Base-by-base conservation (phyloP, 2,888 invertebrate species). In the Pachydiplax longipennis region DNA sequence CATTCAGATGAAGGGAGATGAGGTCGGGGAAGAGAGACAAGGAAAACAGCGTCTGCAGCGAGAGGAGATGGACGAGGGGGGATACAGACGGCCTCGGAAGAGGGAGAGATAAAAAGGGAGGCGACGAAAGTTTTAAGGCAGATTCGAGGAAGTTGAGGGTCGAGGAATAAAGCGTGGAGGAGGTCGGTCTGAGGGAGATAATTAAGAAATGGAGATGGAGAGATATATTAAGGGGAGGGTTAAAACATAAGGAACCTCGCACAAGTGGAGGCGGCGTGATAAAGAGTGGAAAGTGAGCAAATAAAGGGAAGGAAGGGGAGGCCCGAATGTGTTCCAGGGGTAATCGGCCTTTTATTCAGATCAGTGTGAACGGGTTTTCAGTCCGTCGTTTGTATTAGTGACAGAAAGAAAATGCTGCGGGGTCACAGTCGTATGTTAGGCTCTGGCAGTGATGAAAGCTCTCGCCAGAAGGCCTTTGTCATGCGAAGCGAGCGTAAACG, bases 401-500 rank as follows among this genome's bases (percentile, higher is more conserved):
- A 65, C 87, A 87, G 87, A 65, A 61, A 83, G 83, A 83, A 87
- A 40, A n/a, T 15, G 65, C 61, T 22, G 37, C 37, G 40, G 61
- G 73, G 65, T 61, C 22, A 40, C 61, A 65, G 58, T 65, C 61
- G 87, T 87, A 83, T 35, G 87, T 65, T 35, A 37, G 37, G 37
- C 61, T n/a, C 15, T 65, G 65, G 61, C 87, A 40, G 65, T 87
- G 87, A 87, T 87, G 87, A 87, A 87, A 87, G 87, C 87, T 61
- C 87, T 12, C 35, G 31, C 58, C 83, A 58, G 58, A 65, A 65
- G 87, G 61, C 40, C 40, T 87, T 61, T 87, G 87, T 87, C 87
- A 83, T 35, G 83, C 35, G 58, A 83, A 58, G 31, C 31, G 83
- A 83, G 83, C 83, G 61, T 87, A 87, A 87, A 87, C 61, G 87